Evolutionary conservation across 1,140 invertebrate genomes (phyloP).

Genomic region (Chlorops oryzae): DNA sequence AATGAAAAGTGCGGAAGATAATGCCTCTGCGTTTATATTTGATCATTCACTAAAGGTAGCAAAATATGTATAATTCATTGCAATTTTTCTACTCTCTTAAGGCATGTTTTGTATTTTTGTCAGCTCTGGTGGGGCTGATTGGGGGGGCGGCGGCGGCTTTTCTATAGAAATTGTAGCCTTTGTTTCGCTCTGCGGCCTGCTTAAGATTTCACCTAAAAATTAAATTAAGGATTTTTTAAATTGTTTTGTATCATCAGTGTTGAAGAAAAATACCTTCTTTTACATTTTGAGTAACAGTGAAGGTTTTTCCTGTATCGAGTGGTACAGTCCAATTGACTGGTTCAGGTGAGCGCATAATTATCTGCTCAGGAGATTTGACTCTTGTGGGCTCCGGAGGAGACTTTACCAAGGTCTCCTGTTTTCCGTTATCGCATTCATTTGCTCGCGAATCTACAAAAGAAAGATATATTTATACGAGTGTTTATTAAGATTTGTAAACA

Average conservation of each 20-base stretch:
- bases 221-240: background rate
- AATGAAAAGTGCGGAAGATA: no score
- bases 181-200: slow-evolving; percentile 63
- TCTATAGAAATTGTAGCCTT: slow-evolving; percentile 62
- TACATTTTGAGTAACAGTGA: slow-evolving; percentile 86
- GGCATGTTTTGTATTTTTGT: no score
- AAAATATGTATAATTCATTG: no score
- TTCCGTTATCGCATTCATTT: slow-evolving; percentile 48
- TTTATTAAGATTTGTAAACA: background rate
- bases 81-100: no score
- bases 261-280: slow-evolving; percentile 62
- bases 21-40: no score
- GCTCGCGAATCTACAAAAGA: no score
- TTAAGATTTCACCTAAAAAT: slow-evolving; percentile 45
- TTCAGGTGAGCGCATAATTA: slow-evolving; percentile 83
- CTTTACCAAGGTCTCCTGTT: slow-evolving; percentile 74
- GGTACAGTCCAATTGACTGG: slow-evolving; percentile 92
- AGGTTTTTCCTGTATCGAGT: slow-evolving; percentile 84
- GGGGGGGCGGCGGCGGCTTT: slow-evolving; percentile 56
- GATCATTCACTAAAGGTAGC: no score
- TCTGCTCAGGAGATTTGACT: slow-evolving; percentile 87
- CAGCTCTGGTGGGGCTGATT: slow-evolving; percentile 61
- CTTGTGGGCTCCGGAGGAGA: slow-evolving; percentile 84
- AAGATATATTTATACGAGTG: no score
- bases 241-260: background rate